Evolutionary conservation across 1,140 invertebrate genomes (phyloP), one percentile per base, ranked within the genome.

Genomic region (Eupeodes corollae): DNA sequence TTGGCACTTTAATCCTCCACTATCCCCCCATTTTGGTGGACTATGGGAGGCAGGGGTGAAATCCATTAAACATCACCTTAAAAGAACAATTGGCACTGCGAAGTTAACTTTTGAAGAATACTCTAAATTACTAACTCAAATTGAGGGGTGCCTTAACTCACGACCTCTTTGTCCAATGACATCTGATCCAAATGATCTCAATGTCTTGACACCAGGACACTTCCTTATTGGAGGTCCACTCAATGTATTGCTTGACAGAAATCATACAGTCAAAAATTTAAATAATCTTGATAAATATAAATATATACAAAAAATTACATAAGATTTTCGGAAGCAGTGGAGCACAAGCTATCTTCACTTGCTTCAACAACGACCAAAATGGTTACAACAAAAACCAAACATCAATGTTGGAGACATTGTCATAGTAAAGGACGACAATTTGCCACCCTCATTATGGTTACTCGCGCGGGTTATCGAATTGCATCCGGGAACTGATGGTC

Each of bases 211-310:
- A 6, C 59, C 64, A 8, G 59, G 57, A 8, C 64, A 68, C 57
- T 67, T 63, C 44, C 37, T 68, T 2, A 61, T 59, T 44, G 66
- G 58, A 9, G 39, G 55, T 13, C 53, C 60, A 1, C 15, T 66
- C 12, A 56, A 42, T 11, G 40, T 56, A 1, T 6, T 55, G 2
- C 44, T 52, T 16, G 56, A 63, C 44, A 41, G 48, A 11, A 16
- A 53, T 37, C 21, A 26, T n/a, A n/a, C n/a, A n/a, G n/a, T n/a
- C n/a, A n/a, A n/a, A n/a, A n/a, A n/a, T n/a, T n/a, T n/a, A n/a
- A n/a, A n/a, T n/a, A n/a, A n/a, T n/a, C n/a, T n/a, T n/a, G n/a
- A n/a, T n/a, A n/a, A n/a, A n/a, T n/a, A n/a, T n/a, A n/a, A n/a
- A n/a, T n/a, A n/a, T n/a, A n/a, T n/a, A n/a, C n/a, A n/a, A n/a